Conservation (phyloP, 2,113 vertebrate species). For the Ginglymostoma cirratum region DNA sequence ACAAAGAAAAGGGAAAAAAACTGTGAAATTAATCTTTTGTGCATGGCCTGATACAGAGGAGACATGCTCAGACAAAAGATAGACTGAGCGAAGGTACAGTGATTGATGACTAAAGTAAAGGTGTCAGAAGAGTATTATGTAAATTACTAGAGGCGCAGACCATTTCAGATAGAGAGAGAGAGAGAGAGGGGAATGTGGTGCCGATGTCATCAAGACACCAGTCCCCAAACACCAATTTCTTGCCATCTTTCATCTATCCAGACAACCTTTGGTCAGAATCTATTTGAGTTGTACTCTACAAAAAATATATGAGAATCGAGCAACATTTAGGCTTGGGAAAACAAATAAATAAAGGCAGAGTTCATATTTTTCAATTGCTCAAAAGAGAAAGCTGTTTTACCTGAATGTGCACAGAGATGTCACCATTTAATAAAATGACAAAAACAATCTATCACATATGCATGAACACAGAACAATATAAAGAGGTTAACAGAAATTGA, state of each 20-base stretch:
- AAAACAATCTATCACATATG: constrained; percentile 82
- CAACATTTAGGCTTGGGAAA: constrained; percentile 41
- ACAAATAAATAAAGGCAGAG: constrained; percentile 40
- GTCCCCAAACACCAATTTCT: constrained; percentile 79
- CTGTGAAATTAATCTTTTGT: constrained; percentile 99
- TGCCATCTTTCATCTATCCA: constrained; percentile 93
- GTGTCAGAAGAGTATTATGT: constrained; percentile 99
- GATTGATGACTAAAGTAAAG: constrained; percentile 99
- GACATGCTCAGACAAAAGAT: constrained; percentile 99
- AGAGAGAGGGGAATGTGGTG: constrained; percentile 63
- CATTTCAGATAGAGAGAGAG: constrained; percentile 69
- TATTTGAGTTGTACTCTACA: constrained; percentile 58
- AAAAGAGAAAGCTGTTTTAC: constrained; percentile 59
- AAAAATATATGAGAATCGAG: constrained; percentile 53
- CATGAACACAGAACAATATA: constrained; percentile 76
- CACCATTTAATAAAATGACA: constrained; percentile 86
- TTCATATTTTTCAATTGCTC: constrained; percentile 43
- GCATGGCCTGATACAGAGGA: constrained; percentile 94
- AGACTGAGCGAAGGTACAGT: constrained; percentile 94
- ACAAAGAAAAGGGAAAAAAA: constrained; percentile 87
- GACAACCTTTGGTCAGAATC: constrained; percentile 85
- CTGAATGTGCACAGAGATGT: constrained; percentile 58
- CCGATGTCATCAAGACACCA: constrained; percentile 76
- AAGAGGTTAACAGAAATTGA: constrained; percentile 89
- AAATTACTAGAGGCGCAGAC: constrained; percentile 96